phyloP scores from a whole-genome alignment of 2,888 invertebrate species.

The Parnassius mnemosyne region DNA sequence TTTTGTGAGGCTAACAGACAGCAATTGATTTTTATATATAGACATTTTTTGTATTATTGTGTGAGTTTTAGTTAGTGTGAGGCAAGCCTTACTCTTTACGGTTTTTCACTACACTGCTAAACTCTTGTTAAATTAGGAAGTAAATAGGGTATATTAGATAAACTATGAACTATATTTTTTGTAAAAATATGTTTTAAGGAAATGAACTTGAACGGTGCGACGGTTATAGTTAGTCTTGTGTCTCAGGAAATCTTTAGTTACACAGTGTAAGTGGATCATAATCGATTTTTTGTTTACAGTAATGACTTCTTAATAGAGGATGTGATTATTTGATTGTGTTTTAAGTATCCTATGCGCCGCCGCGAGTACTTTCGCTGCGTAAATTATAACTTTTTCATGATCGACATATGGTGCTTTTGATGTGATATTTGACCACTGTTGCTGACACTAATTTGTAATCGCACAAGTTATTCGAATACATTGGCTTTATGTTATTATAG shows the following conservation, averaged over 20 bases:
- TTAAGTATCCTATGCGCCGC: conserved; percentile 5
- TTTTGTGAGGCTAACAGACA: too few species aligned
- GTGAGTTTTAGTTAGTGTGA: too few species aligned
- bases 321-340: conserved; percentile 12
- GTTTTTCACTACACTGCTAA: too few species aligned
- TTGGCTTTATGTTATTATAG: too few species aligned
- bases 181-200: too few species aligned
- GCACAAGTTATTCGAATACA: too few species aligned
- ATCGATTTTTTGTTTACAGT: conserved; percentile 13
- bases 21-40: too few species aligned
- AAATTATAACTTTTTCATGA: conserved; percentile 25
- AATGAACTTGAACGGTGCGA: background rate
- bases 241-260: conserved; percentile 8
- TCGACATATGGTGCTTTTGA: conserved; percentile 4
- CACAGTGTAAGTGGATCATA: background rate
- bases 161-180: too few species aligned
- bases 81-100: too few species aligned
- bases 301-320: conserved; percentile 16
- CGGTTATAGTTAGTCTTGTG: background rate
- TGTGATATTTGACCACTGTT: conserved; percentile 20
- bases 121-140: too few species aligned
- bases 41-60: too few species aligned
- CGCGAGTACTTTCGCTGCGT: conserved; percentile 19
- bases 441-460: background rate
- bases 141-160: too few species aligned